Evolutionary conservation across 2,888 invertebrate species (phyloP).

Genomic region (Cartodere bifasciata): DNA sequence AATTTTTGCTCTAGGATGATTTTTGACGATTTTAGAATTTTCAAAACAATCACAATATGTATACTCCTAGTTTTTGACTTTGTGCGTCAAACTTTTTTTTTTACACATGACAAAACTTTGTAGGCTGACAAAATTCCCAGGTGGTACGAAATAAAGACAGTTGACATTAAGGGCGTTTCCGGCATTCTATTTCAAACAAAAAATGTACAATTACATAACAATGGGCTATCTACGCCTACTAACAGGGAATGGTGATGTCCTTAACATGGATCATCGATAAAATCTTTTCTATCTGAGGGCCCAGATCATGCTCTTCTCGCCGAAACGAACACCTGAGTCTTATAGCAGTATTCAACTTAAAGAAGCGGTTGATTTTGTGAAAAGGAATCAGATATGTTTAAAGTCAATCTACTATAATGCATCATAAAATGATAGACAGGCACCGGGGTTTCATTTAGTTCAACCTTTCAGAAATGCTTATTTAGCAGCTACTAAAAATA

Average conservation of each 20-base stretch:
- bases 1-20: too few species aligned
- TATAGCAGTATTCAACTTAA: conserved; percentile 14
- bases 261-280: conserved; percentile 28
- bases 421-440: conserved; percentile 32
- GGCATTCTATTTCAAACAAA: conserved; percentile 34
- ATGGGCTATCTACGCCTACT: conserved; percentile 36
- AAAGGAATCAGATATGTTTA: conserved; percentile 33
- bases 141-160: too few species aligned
- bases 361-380: conserved; percentile 25
- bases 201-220: conserved; percentile 37
- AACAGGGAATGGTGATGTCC: conserved; percentile 35
- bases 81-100: too few species aligned
- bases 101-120: too few species aligned
- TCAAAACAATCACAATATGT: too few species aligned
- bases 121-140: too few species aligned
- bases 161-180: conserved; percentile 35
- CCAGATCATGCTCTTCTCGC: conserved; percentile 26
- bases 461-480: too few species aligned
- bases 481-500: too few species aligned
- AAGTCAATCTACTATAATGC: conserved; percentile 33
- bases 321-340: conserved; percentile 26
- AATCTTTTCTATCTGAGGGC: conserved; percentile 22
- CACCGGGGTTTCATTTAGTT: too few species aligned
- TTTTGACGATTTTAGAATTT: too few species aligned
- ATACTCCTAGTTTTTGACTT: too few species aligned